Evolutionary conservation across 2,797 vertebrate genomes (phyloP), one percentile per base, ranked within the genome.

Genomic region (Ibycter americanus): DNA sequence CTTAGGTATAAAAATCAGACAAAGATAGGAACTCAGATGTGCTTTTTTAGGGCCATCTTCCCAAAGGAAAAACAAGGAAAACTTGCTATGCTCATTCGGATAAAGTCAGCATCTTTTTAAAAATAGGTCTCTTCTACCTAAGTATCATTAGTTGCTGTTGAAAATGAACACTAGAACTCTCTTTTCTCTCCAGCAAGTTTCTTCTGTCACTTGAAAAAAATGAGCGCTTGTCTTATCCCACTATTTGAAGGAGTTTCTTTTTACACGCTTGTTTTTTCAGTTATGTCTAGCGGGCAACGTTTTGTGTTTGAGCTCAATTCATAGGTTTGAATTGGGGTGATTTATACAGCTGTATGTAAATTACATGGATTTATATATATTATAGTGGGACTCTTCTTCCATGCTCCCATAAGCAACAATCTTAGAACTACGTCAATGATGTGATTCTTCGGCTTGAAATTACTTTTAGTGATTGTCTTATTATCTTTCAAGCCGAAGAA

Each of bases 161-260:
- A 63, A 91, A 82, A 38, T 52, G 17, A 89, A 26, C 19, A 5
- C 8, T 6, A 13, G 31, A 52, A 40, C 79, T 88, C 14, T 47
- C 29, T 5, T 63, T 18, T 54, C 8, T 83, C 19, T 58, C 76
- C n/a, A 62, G 8, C 14, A 52, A 22, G 6, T 71, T 88, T 90
- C 19, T 74, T 86, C 14, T 93, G 13, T 40, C 11, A 46, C 36
- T 82, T 78, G 3, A 12, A 20, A 40, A 82, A 79, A 83, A 15
- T 3, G 4, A 31, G 3, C 73, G 15, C 18, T 59, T 56, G 7
- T 71, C 0, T 1, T 42, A 58, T 31, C 32, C 51, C 4, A 3
- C 22, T 89, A 1, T 63, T 83, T 76, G 36, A 88, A 80, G 25
- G 36, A 68, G 10, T 52, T 83, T 74, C 7, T 67, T 25, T 58